phyloP scores from a whole-genome alignment of 2,113 vertebrate genomes.

The Motacilla alba region DNA sequence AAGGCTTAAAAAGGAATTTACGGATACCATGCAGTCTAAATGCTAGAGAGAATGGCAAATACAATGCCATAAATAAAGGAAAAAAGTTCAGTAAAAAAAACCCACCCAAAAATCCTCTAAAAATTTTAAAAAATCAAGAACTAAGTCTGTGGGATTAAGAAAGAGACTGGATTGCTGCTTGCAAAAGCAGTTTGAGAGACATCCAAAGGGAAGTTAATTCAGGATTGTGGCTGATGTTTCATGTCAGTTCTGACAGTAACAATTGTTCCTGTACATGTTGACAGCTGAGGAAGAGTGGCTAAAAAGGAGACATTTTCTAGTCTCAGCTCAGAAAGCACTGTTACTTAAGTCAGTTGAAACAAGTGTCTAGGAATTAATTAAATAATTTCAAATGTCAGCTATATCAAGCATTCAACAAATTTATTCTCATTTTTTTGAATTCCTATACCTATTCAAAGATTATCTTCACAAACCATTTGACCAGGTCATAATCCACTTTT shows the following conservation, averaged over 20 bases:
- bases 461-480: slow-evolving; percentile 14
- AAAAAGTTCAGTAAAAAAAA: neutral
- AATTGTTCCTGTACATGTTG: slow-evolving; percentile 47
- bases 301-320: neutral
- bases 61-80: neutral
- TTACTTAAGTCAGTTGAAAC: neutral
- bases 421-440: neutral
- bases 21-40: neutral
- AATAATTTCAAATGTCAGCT: slow-evolving; percentile 13
- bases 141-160: neutral
- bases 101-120: no score
- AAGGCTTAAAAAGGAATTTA: neutral
- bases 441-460: slow-evolving; percentile 15
- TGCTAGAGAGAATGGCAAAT: neutral
- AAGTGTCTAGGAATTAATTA: slow-evolving; percentile 3
- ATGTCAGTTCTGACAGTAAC: slow-evolving; percentile 61
- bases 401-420: neutral
- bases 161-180: neutral
- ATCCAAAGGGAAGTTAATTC: slow-evolving; percentile 43
- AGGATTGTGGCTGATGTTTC: slow-evolving; percentile 27
- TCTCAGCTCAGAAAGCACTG: neutral
- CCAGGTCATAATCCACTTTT: neutral
- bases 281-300: slow-evolving; percentile 50
- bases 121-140: neutral
- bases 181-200: slow-evolving; percentile 5